These are phyloP conservation scores for Agrotis clavis DNA, from an alignment of 2,888 invertebrate species.

Conservation along the genomic window DNA sequence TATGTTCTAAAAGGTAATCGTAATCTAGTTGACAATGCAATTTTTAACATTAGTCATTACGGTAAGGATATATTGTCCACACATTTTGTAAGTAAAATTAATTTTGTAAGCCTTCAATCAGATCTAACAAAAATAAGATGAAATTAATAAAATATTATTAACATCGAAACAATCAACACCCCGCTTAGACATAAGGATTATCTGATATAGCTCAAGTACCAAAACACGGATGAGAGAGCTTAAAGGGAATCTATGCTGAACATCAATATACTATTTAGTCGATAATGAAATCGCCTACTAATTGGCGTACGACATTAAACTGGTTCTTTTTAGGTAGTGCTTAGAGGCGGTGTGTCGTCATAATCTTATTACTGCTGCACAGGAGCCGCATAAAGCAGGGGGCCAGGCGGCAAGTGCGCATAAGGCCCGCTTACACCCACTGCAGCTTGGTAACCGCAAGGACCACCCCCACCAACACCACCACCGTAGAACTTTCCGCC, in stretches of 20 bases:
- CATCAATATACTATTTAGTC: slow-evolving; percentile 61
- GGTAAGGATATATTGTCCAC: slow-evolving; percentile 60
- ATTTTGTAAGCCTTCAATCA: slow-evolving; percentile 85
- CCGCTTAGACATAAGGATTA: slow-evolving; percentile 63
- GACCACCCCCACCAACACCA: slow-evolving; percentile 91
- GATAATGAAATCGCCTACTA: slow-evolving; percentile 61
- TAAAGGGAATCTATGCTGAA: slow-evolving; percentile 64
- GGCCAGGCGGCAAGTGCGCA: slow-evolving; percentile 91
- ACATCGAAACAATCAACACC: slow-evolving; percentile 72
- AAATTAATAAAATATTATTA: slow-evolving; percentile 75
- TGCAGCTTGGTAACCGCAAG: slow-evolving; percentile 93
- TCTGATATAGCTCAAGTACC: slow-evolving; percentile 74
- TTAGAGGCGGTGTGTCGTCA: slow-evolving; percentile 58
- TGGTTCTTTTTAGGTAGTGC: slow-evolving; percentile 53
- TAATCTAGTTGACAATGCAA: slow-evolving; percentile 58
- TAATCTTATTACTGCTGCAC: slow-evolving; percentile 93
- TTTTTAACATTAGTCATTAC: slow-evolving; percentile 59
- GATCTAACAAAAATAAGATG: slow-evolving; percentile 81
- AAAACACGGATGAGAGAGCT: slow-evolving; percentile 66
- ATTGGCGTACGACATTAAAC: slow-evolving; percentile 54
- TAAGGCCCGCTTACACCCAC: slow-evolving; percentile 92
- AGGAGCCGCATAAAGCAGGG: slow-evolving; percentile 92
- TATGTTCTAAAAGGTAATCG: slow-evolving; percentile 52
- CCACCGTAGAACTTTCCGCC: slow-evolving; percentile 95
- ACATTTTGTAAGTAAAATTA: slow-evolving; percentile 63